Base-by-base conservation (phyloP, 2,113 vertebrate genomes). In the Australoheros scitulus region DNA sequence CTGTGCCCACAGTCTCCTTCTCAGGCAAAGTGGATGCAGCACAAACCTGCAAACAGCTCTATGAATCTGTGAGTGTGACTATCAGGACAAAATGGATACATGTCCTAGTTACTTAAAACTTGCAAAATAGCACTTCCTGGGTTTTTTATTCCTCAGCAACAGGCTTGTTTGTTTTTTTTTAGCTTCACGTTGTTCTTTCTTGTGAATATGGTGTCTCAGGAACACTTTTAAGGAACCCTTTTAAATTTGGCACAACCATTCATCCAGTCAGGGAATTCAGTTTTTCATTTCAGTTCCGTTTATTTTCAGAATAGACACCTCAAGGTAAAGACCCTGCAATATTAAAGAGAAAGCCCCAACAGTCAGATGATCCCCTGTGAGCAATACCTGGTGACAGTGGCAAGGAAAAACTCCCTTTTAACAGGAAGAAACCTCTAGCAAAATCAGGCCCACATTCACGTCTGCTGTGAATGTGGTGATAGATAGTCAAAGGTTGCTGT, bases 1-100 rank as follows among this genome's bases (percentile, higher is more conserved):
- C 97, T 0, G 95, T 99, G 84, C 98, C 98, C 88, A 99, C 98
- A 20, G 97, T 96, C 88, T 99, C 98, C 91, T 99, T 99, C 94
- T 97, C 94, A 86, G 97, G 97, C 83, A 98, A 97, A 82, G 94
- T 99, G 57, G 97, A 99, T 81, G 97, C 97, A 50, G 91, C 95
- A 64, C 95, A 99, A 96, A 99, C 97, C 1, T 99, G 98, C 95
- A 97, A 97, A 95, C 94, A 98, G 59, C 97, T 99, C 29, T 97
- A 99, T 75, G 94, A 98, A 85, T 97, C 98, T 85, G 98, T 99
- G 94, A 96, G 97, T 97, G 24, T 81, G 24, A 41, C 17, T 1
- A 26, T 43, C 14, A 24, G 24, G 4, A 59, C 1, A 2, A 13
- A 0, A 34, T 24, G 7, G 14, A 17, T 50, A 14, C 11, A 43